phyloP scores from a whole-genome alignment of 1,140 invertebrate species.

The Cheumatopsyche charites region DNA sequence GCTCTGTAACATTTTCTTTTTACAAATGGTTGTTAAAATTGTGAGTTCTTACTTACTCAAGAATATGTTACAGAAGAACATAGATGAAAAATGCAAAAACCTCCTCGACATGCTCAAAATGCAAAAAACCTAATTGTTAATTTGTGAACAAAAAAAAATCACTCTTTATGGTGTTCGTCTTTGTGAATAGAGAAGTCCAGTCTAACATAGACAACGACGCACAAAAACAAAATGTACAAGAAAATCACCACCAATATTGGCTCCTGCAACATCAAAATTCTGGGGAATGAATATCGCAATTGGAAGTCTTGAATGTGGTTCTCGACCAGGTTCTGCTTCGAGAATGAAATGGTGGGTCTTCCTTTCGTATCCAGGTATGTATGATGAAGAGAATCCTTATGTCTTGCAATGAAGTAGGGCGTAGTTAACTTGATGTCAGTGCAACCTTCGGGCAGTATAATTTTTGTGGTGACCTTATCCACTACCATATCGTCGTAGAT shows the following conservation, averaged over 20 bases:
- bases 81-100: no score
- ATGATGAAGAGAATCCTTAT: constrained; percentile 79
- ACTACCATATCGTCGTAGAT: constrained; percentile 96
- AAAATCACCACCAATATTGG: constrained; percentile 88
- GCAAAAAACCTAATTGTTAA: not conserved
- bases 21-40: no score
- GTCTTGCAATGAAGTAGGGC: constrained; percentile 81
- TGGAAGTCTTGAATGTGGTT: constrained; percentile 94
- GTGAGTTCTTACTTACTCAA: no score
- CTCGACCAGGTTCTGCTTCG: constrained; percentile 91
- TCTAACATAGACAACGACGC: constrained; percentile 93
- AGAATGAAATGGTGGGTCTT: constrained; percentile 84
- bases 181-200: constrained; percentile 91
- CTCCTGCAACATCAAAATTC: constrained; percentile 86
- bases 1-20: no score
- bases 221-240: constrained; percentile 88
- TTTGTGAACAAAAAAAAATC: constrained; percentile 44
- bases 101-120: no score
- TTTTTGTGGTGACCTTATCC: constrained; percentile 86
- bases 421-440: constrained; percentile 80
- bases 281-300: constrained; percentile 89
- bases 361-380: constrained; percentile 97
- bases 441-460: constrained; percentile 94
- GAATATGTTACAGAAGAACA: no score
- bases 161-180: constrained; percentile 61